Evolutionary conservation across 2,113 vertebrate genomes (phyloP), one percentile per base, ranked within the genome.

Genomic region (Trematocara variabile): DNA sequence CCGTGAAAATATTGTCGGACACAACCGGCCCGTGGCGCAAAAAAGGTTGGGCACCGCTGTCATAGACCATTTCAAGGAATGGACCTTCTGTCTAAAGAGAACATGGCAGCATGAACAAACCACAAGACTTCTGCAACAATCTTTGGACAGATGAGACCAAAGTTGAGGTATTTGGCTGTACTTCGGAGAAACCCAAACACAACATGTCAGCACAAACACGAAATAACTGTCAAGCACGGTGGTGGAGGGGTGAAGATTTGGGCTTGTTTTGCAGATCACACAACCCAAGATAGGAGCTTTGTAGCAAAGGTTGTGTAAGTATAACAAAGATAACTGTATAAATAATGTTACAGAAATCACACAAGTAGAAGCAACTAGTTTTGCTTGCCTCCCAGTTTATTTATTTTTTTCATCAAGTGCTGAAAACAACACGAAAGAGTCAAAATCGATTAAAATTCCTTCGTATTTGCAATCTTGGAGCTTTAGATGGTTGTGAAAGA

Each of bases 381-480:
- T 75, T 48, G 16, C 44, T 2, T 5, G 44, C 14, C 14, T 33
- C 22, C 37, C 65, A 16, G 7, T 44, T 37, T 0, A 12, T 70
- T 60, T 0, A 30, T 30, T 55, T 14, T 14, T 44, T 0, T 0
- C 41, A 48, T 0, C 14, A 0, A 28, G 2, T n/a, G 68, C 25
- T 48, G 14, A 48, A 75, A 48, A 48, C n/a, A 14, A 7, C 25
- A 30, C 1, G 8, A 48, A 0, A 30, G 1, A 2, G 13, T 28
- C 4, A 50, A 18, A 50, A 50, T 30, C 0, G 0, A 30, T 73
- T 28, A 73, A 73, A 73, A 73, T 48, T 73, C 0, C 0, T 30
- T 30, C 14, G 0, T 2, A 48, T 46, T 48, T 18, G 22, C 22
- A 48, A 48, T 18, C 5, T 73, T 3, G 3, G 9, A 75, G 16